A percentile compares a stretch with the other conserved stretches of the same genome.
Conservation (phyloP, 2,888 invertebrate genomes). For the Melanotus villosus region DNA sequence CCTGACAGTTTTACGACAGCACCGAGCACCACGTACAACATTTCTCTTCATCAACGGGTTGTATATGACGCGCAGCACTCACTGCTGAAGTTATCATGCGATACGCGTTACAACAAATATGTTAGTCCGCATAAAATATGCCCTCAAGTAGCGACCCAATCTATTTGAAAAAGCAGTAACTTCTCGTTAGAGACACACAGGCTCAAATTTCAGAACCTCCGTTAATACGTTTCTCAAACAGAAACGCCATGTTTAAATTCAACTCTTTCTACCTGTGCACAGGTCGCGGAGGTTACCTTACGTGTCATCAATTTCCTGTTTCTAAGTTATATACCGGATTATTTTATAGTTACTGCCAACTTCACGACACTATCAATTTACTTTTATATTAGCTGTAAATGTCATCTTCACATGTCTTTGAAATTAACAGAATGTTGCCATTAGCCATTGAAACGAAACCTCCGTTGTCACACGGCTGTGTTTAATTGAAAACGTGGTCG, state of each 20-base stretch:
- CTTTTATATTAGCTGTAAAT: constrained; percentile 39
- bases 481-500: too few relatives aligned
- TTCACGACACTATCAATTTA: constrained; percentile 53
- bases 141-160: constrained; percentile 11
- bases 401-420: constrained; percentile 36
- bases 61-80: constrained; percentile 52
- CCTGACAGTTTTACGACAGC: constrained; percentile 64
- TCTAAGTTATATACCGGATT: constrained; percentile 50
- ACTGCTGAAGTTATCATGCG: constrained; percentile 39
- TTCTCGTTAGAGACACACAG: neutral
- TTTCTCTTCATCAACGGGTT: constrained; percentile 64
- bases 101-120: constrained; percentile 30
- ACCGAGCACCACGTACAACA: constrained; percentile 59
- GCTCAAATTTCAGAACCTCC: constrained; percentile 4
- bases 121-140: constrained; percentile 19
- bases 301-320: constrained; percentile 50
- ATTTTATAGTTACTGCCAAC: constrained; percentile 44
- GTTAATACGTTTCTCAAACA: constrained; percentile 7
- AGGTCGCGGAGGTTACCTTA: constrained; percentile 41
- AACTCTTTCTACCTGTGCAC: constrained; percentile 34
- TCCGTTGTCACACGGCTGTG: too few relatives aligned
- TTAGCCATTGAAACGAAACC: constrained; percentile 15
- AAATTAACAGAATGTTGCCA: constrained; percentile 35
- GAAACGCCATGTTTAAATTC: constrained; percentile 19
- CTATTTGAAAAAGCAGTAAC: constrained; percentile 4